Percentiles rank a stretch among this genome's conserved stretches.
phyloP scores from a whole-genome alignment of 2,888 invertebrate species.

The Agrotis clavis region DNA sequence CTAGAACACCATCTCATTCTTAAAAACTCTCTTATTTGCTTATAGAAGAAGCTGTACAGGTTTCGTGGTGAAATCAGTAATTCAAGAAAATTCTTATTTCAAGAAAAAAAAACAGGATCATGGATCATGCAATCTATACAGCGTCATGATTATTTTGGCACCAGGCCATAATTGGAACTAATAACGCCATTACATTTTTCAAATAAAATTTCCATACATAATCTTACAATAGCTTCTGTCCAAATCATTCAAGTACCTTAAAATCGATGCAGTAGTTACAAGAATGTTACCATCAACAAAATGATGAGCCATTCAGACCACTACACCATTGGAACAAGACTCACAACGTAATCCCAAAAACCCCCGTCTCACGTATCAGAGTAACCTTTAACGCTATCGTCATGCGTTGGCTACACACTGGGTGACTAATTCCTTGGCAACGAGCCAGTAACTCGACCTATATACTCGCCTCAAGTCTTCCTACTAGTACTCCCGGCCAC shows the following conservation, averaged over 20 bases:
- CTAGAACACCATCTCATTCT: neutral
- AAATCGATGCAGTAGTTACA: too few relatives aligned
- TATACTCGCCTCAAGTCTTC: conserved; percentile 83
- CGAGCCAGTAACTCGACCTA: conserved; percentile 87
- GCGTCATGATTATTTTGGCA: neutral
- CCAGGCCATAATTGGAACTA: neutral
- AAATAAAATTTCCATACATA: neutral
- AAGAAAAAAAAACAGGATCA: neutral
- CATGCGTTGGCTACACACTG: conserved; percentile 79
- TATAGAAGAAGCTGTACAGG: neutral
- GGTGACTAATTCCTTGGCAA: conserved; percentile 86
- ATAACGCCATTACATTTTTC: neutral
- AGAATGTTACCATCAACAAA: neutral
- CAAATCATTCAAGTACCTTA: neutral
- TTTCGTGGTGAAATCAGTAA: neutral
- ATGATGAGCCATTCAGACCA: conserved; percentile 13
- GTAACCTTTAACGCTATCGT: conserved; percentile 84
- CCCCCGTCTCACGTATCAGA: conserved; percentile 68
- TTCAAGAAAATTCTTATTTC: neutral
- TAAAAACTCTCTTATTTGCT: neutral
- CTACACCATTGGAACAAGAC: conserved; percentile 29
- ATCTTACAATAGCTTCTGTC: neutral
- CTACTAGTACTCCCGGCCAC: conserved; percentile 78
- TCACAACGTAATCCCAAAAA: conserved; percentile 59
- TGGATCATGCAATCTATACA: too few relatives aligned